Conservation (phyloP, 2,888 invertebrate species). For the Drosophila tripunctata region DNA sequence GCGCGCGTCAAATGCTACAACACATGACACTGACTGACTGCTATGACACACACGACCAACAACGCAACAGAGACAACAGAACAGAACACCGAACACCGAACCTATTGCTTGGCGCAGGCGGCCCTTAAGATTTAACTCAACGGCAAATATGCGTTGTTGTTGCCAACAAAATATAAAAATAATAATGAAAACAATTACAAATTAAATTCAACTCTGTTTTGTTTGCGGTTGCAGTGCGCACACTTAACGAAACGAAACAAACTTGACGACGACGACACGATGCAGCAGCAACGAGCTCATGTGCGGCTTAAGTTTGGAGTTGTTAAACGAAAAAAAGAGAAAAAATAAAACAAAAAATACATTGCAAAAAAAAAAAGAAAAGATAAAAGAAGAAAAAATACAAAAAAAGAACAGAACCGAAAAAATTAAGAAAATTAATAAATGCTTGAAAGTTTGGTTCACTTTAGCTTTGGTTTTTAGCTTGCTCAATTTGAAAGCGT, state of each 20-base stretch:
- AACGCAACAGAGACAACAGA: no score
- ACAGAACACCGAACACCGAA: no score
- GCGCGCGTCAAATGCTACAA: conserved; percentile 42
- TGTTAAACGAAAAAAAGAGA: conserved; percentile 1
- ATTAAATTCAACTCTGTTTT: conserved; percentile 5
- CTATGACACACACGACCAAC: not conserved
- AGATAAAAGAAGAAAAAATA: not conserved
- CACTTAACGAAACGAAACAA: not conserved
- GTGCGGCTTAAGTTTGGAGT: conserved; percentile 13
- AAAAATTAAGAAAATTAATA: not conserved
- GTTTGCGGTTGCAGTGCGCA: conserved; percentile 30
- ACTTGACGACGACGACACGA: not conserved
- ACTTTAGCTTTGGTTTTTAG: not conserved
- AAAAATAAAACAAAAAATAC: not conserved
- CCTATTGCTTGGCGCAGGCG: conserved; percentile 32
- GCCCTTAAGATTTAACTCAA: not conserved
- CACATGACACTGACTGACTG: not conserved
- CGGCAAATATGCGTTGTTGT: conserved; percentile 15
- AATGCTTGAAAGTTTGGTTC: conserved; percentile 12
- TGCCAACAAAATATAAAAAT: no score
- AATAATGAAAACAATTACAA: no score
- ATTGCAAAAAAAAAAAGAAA: not conserved
- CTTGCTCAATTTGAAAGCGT: not conserved
- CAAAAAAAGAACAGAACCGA: not conserved
- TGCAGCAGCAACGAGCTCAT: conserved; percentile 28